A percentile compares a stretch with the other conserved stretches of the same genome.
These are phyloP conservation scores for Lysandra coridon DNA, from an alignment of 2,888 invertebrate species.

Conservation along the genomic window DNA sequence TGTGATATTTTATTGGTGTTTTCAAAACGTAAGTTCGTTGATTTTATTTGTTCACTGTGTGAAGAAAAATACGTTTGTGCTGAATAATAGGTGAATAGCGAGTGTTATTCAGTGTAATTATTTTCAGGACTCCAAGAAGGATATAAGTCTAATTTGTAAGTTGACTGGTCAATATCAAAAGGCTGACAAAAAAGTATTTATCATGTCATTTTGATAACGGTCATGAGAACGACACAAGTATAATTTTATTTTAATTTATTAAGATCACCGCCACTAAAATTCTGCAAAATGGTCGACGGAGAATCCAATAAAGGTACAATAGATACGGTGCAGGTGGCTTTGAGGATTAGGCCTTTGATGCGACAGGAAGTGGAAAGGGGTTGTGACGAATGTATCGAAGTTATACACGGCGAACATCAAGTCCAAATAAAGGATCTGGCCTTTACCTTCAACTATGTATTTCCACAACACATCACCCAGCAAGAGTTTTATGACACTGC, in stretches of 20 bases:
- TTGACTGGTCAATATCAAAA: constrained; percentile 34
- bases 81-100: neutral
- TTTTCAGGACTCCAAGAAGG: neutral
- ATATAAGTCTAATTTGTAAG: neutral
- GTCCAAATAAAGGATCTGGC: constrained; percentile 86
- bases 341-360: constrained; percentile 90
- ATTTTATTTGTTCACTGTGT: neutral
- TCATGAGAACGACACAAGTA: constrained; percentile 41
- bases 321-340: constrained; percentile 87
- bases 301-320: constrained; percentile 58
- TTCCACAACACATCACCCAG: constrained; percentile 85
- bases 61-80: neutral
- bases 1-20: no score
- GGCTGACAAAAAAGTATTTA: constrained; percentile 40
- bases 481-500: constrained; percentile 86
- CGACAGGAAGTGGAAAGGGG: constrained; percentile 86
- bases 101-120: neutral
- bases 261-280: neutral
- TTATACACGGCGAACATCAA: constrained; percentile 83
- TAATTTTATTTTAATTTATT: constrained; percentile 31
- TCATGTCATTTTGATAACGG: constrained; percentile 41
- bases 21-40: neutral
- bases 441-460: constrained; percentile 93
- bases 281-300: constrained; percentile 60
- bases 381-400: constrained; percentile 86